These are phyloP conservation scores for Galagoides demidoff DNA, from an alignment of 2,797 vertebrate species.

Conservation along the genomic window DNA sequence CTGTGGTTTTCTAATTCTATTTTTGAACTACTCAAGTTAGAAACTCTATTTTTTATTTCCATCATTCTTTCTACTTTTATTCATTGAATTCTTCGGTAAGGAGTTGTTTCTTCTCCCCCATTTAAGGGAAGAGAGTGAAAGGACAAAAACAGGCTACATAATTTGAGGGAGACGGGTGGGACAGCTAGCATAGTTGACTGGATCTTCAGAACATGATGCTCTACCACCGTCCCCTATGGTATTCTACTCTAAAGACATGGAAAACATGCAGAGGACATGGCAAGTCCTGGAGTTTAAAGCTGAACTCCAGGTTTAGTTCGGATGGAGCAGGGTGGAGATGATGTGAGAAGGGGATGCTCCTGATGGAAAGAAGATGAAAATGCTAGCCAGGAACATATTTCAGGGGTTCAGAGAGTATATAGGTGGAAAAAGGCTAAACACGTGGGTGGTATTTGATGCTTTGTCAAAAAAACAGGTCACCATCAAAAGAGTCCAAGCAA, in stretches of 20 bases:
- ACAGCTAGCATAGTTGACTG: neutral
- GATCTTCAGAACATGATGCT: neutral
- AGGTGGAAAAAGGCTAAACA: neutral
- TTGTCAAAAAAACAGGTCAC: conserved; percentile 14
- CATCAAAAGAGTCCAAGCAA: neutral
- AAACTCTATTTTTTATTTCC: conserved; percentile 1
- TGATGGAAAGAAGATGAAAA: conserved; percentile 7
- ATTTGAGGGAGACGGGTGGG: conserved; percentile 18
- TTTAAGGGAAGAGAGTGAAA: neutral
- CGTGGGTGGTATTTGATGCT: neutral
- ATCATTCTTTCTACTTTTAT: neutral
- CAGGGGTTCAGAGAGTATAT: neutral
- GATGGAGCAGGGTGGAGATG: neutral
- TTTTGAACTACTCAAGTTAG: neutral
- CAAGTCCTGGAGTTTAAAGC: neutral
- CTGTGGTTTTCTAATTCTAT: neutral
- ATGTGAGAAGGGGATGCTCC: neutral
- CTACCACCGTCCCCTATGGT: neutral
- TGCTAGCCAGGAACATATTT: neutral
- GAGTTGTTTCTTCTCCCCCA: neutral
- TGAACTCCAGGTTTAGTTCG: neutral
- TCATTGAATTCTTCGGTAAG: conserved; percentile 11
- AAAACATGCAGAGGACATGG: neutral
- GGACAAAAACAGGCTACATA: neutral
- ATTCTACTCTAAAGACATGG: neutral